These are phyloP conservation scores for Drosophila repleta DNA, from an alignment of 1,140 invertebrate species.

Conservation along the genomic window DNA sequence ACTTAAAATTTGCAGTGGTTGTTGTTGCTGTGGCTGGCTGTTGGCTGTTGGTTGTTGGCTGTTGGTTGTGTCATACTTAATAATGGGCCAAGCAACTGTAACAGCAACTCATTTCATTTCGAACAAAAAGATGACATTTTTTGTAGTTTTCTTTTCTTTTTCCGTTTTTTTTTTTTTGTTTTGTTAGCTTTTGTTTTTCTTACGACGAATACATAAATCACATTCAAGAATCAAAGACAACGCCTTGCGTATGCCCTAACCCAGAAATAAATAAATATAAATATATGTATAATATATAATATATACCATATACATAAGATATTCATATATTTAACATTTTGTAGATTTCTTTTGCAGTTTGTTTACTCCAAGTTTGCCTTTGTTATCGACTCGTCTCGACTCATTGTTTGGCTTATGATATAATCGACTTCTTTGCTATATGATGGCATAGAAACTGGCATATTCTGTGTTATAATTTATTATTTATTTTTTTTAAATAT, in stretches of 20 bases:
- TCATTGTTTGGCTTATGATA: no score
- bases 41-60: conserved; percentile 9
- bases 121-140: conserved; percentile 42
- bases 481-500: no score
- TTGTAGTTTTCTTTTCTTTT: neutral
- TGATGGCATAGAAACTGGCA: no score
- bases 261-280: no score
- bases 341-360: no score
- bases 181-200: conserved; percentile 27
- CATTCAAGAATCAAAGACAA: neutral
- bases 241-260: conserved; percentile 3
- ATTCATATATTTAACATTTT: no score
- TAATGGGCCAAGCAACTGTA: conserved; percentile 50
- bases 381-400: no score
- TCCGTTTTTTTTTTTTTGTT: conserved; percentile 19
- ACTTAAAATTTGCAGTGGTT: conserved; percentile 7
- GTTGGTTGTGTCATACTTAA: conserved; percentile 50
- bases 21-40: conserved; percentile 11
- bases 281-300: no score
- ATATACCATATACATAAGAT: no score
- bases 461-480: no score
- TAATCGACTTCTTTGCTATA: no score
- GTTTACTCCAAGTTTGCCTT: no score
- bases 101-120: conserved; percentile 41
- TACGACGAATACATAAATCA: neutral